Evolutionary conservation across 64 coral and sea anemone genomes (phyloP).

Genomic region (Stichodactyla helianthus): DNA sequence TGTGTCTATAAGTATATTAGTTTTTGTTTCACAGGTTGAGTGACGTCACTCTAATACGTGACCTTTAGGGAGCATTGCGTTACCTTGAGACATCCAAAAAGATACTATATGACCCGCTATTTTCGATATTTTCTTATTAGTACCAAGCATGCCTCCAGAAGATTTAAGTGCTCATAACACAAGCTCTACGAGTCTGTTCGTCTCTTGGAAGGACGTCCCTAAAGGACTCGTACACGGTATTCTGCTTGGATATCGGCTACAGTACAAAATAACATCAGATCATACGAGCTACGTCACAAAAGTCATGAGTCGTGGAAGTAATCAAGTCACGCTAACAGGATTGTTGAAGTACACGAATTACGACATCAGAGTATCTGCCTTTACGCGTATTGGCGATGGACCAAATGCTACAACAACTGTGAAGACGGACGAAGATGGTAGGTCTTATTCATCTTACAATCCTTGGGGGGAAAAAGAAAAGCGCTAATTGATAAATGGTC

Average conservation of each 20-base stretch:
- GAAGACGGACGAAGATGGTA: constrained; percentile 38
- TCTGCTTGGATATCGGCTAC: constrained; percentile 54
- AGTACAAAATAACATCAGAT: constrained; percentile 36
- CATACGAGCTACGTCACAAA: neutral
- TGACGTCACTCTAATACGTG: no score
- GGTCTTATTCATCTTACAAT: neutral
- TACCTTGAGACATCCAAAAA: neutral
- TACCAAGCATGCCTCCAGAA: constrained; percentile 51
- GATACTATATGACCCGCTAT: no score
- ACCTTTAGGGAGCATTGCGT: neutral
- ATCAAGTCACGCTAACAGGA: neutral
- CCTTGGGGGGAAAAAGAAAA: neutral
- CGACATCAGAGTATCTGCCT: constrained; percentile 29
- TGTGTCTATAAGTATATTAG: no score
- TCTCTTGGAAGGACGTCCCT: constrained; percentile 50
- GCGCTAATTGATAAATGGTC: no score
- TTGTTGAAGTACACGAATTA: constrained; percentile 26
- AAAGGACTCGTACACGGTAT: constrained; percentile 58
- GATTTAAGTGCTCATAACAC: constrained; percentile 56
- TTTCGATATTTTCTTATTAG: constrained; percentile 23
- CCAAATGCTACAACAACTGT: neutral
- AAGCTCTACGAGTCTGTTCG: constrained; percentile 45
- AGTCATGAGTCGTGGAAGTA: neutral
- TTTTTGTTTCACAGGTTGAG: no score
- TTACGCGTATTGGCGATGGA: constrained; percentile 23